These are phyloP conservation scores for Orthonychiurus folsomi DNA, from an alignment of 2,888 invertebrate genomes.

Conservation along the genomic window DNA sequence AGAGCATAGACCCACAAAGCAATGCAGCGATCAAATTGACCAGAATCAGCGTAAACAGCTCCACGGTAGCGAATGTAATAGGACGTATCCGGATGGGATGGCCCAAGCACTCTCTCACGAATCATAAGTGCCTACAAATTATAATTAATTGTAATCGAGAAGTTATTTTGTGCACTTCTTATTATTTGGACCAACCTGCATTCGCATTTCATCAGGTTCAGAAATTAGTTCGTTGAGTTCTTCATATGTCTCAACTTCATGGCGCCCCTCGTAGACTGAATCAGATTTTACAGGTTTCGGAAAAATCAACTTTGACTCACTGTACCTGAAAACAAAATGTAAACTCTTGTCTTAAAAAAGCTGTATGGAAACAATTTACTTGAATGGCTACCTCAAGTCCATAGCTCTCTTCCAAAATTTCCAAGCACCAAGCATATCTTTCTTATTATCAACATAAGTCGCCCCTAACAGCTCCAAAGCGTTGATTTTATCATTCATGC, in stretches of 20 bases:
- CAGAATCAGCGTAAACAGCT: slow-evolving; percentile 88
- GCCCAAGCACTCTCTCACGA: slow-evolving; percentile 80
- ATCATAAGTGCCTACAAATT: slow-evolving; percentile 57
- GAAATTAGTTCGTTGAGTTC: slow-evolving; percentile 76
- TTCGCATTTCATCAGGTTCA: slow-evolving; percentile 92
- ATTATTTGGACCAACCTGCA: slow-evolving; percentile 69
- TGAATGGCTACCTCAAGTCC: slow-evolving; percentile 64
- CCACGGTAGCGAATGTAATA: slow-evolving; percentile 91
- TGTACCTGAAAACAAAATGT: slow-evolving; percentile 47
- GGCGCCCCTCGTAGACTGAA: slow-evolving; percentile 77
- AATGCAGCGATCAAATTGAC: slow-evolving; percentile 80
- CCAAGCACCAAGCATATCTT: slow-evolving; percentile 84
- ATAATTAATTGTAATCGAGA: slow-evolving; percentile 3
- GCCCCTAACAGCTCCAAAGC: slow-evolving; percentile 86
- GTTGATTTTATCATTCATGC: slow-evolving; percentile 70
- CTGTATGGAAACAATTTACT: neutral
- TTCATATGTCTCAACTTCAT: slow-evolving; percentile 69
- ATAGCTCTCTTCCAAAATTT: slow-evolving; percentile 85
- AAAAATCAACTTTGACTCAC: slow-evolving; percentile 56
- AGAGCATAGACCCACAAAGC: slow-evolving; percentile 93
- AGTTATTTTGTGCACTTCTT: neutral
- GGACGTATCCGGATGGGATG: slow-evolving; percentile 92
- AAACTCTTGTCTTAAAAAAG: neutral
- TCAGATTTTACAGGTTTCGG: slow-evolving; percentile 63
- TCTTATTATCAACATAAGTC: slow-evolving; percentile 90